Base-by-base conservation (phyloP, 1,140 invertebrate species). In the Kradibia gibbosae region DNA sequence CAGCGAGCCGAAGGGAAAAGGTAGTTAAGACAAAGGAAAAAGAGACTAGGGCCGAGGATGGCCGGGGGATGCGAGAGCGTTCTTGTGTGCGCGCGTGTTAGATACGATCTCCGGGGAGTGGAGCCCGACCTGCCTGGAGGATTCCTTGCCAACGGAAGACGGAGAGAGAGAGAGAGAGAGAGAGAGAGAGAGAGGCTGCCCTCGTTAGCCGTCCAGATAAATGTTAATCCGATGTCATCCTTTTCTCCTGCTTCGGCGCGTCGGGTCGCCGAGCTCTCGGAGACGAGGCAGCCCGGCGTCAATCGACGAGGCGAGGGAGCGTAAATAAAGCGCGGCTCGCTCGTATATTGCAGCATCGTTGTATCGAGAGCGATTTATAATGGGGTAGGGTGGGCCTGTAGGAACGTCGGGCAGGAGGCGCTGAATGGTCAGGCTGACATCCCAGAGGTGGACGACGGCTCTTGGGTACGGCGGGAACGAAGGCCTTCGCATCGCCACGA, bases 151-250 rank as follows among this genome's bases (percentile, higher is more conserved):
- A 55, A 60, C 45, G 72, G n/a, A n/a, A n/a, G n/a, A n/a, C n/a
- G n/a, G n/a, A n/a, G n/a, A n/a, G n/a, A n/a, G n/a, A n/a, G n/a
- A n/a, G n/a, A n/a, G n/a, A n/a, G n/a, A n/a, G n/a, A n/a, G n/a
- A n/a, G n/a, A n/a, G n/a, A n/a, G n/a, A n/a, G n/a, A n/a, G 62
- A 67, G 71, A 80, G 76, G 39, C 67, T 72, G 72, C 48, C 34
- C 57, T 67, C 79, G 72, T 81, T 80, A 80, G 71, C 17, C 48
- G 72, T 74, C 39, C 72, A 77, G 80, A 81, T 81, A 77, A 81
- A 81, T 77, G 80, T 77, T 81, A 81, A 81, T 81, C 80, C 80
- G 80, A 81, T 81, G 72, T 74, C 60, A 34, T 53, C 76, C 39
- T 67, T 78, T 53, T 78, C 70, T 75, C 71, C 28, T 1, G 31